Conservation (phyloP, 2,797 vertebrate species). For the Ptychobarbus kaznakovi region DNA sequence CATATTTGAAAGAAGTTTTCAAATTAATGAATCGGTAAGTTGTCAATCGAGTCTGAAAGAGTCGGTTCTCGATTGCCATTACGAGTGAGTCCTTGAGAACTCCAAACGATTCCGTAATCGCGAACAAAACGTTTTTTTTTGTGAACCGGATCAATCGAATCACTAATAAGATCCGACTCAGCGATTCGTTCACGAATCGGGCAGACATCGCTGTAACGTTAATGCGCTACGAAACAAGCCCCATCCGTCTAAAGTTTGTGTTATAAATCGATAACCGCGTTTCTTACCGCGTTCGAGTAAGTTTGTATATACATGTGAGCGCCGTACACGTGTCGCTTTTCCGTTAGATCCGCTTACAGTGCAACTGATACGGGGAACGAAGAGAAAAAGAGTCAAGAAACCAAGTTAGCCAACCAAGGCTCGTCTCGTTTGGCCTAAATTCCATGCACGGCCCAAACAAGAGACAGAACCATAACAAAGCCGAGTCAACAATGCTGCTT, state of each 20-base stretch:
- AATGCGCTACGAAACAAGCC: conserved; percentile 21
- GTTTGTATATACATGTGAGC: background rate
- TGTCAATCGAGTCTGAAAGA: background rate
- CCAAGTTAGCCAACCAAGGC: conserved; percentile 47
- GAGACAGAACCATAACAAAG: conserved; percentile 49
- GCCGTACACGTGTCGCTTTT: background rate
- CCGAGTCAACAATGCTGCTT: conserved; percentile 17
- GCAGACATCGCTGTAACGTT: background rate
- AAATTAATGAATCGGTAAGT: background rate
- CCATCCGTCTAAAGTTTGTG: conserved; percentile 33
- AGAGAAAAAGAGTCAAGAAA: conserved; percentile 34
- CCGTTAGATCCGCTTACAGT: conserved; percentile 5
- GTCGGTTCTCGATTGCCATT: background rate
- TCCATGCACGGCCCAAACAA: conserved; percentile 61
- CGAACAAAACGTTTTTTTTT: background rate
- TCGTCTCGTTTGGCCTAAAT: conserved; percentile 59
- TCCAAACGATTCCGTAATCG: background rate
- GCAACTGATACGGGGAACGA: conserved; percentile 21
- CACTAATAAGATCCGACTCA: conserved; percentile 18
- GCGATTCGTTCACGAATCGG: conserved; percentile 7
- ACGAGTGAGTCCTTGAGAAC: background rate
- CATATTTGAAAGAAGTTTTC: background rate
- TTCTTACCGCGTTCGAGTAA: background rate
- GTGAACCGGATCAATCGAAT: background rate
- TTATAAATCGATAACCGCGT: conserved; percentile 5